Percentiles rank a stretch among this genome's conserved stretches.
phyloP scores from a whole-genome alignment of 2,113 vertebrate species.

The Chionodraco myersi region DNA sequence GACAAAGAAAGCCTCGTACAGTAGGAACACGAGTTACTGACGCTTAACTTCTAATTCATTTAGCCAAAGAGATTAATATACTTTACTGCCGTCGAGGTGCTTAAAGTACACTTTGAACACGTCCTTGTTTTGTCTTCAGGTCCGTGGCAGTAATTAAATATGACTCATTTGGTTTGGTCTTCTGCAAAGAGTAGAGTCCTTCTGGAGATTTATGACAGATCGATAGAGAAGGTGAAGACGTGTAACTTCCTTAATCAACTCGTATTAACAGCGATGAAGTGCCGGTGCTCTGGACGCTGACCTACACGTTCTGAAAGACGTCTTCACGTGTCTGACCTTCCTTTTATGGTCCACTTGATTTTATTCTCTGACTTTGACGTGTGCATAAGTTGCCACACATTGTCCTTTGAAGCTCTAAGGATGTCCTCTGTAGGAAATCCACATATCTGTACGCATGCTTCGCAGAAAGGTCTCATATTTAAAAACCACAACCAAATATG shows the following conservation, averaged over 20 bases:
- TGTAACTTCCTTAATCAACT: neutral
- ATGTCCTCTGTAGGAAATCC: neutral
- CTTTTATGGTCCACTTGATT: neutral
- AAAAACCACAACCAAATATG: neutral
- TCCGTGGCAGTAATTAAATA: constrained; percentile 13
- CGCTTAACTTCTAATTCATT: neutral
- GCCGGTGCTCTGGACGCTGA: constrained; percentile 16
- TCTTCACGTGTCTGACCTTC: neutral
- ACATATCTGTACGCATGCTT: neutral
- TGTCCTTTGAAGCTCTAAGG: neutral
- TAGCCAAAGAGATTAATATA: too few species aligned
- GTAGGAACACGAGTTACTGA: too few species aligned
- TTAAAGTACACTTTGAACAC: neutral
- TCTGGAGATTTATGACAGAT: constrained; percentile 24
- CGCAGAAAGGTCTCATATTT: too few species aligned
- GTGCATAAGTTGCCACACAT: neutral
- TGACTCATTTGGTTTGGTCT: constrained; percentile 14
- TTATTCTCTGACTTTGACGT: neutral
- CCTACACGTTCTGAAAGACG: neutral
- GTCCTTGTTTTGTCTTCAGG: neutral
- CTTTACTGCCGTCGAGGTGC: too few species aligned
- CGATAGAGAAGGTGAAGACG: neutral
- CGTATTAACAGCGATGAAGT: constrained; percentile 7
- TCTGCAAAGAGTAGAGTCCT: constrained; percentile 9
- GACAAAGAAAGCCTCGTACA: too few species aligned